A percentile compares a stretch with the other conserved stretches of the same genome.
Conservation (phyloP, 2,113 vertebrate genomes). For the Macquaria ambigua region DNA sequence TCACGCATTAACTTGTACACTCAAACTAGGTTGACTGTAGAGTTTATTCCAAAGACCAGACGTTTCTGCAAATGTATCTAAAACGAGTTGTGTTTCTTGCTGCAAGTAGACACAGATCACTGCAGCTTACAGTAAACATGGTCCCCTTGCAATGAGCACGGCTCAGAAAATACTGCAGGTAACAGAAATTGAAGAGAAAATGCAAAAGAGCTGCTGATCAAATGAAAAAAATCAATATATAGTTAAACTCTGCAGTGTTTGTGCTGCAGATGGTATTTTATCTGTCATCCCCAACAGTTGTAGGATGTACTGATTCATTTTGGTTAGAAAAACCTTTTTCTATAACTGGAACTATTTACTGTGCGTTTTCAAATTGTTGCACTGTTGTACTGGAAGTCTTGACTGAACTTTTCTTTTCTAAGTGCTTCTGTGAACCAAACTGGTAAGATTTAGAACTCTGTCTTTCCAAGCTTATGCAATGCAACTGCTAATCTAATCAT, state of each 20-base stretch:
- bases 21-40: background rate
- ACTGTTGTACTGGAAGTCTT: background rate
- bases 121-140: background rate
- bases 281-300: constrained; percentile 15
- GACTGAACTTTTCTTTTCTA: background rate
- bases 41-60: background rate
- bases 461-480: constrained; percentile 33
- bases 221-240: constrained; percentile 8
- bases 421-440: constrained; percentile 4
- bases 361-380: background rate
- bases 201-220: constrained; percentile 34
- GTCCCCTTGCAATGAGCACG: background rate
- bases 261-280: constrained; percentile 12
- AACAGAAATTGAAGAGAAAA: constrained; percentile 19
- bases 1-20: background rate
- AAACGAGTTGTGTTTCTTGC: background rate
- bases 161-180: background rate
- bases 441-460: background rate
- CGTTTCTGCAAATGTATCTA: background rate
- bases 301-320: background rate
- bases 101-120: background rate
- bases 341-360: constrained; percentile 6
- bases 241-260: constrained; percentile 4
- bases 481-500: constrained; percentile 40
- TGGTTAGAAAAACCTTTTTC: constrained; percentile 20